Evolutionary conservation across 2,113 vertebrate species (phyloP), one percentile per base, ranked within the genome.

Genomic region (Dendrocopos noguchii): DNA sequence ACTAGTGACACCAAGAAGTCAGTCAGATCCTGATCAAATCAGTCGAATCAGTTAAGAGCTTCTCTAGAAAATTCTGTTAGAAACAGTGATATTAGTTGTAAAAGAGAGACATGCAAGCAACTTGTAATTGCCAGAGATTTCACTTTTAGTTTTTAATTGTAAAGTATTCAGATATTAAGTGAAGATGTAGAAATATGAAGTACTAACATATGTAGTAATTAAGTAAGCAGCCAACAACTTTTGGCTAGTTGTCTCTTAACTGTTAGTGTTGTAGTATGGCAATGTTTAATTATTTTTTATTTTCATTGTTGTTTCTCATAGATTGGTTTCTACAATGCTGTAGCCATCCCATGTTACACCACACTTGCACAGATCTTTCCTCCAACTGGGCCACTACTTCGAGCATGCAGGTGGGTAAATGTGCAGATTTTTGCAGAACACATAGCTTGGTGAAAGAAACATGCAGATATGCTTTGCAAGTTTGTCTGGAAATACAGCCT

Each of bases 281-380:
- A 88, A 61, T 19, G 19, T n/a, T 36, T 68, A 47, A 34, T 13
- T 78, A 2, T 6, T 65, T 59, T 57, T 39, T 39, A 8, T 31
- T 31, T 36, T 55, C 1, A 3, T 57, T 80, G 9, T 2, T 95
- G 5, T 85, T 88, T 47, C 79, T 42, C 12, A 28, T 81, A 99
- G 99, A 98, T 99, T 80, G 98, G 99, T 8, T 99, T 99, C 98
- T 99, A 99, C 97, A 99, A 99, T 78, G 98, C 98, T 44, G 99
- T 99, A 87, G 99, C 99, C 25, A 96, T 99, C 93, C 99, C 99
- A 25, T 99, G 99, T 97, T 99, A 99, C 50, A 98, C 98, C 5
- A 99, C 99, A 5, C 98, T 99, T 70, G 91, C 98, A 28, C 97
- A 98, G 94, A 98, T 99, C 91, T 98, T 99, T 88, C 99, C 99